Base-by-base conservation (phyloP, 1,140 invertebrate species). In the Nebria ingens region DNA sequence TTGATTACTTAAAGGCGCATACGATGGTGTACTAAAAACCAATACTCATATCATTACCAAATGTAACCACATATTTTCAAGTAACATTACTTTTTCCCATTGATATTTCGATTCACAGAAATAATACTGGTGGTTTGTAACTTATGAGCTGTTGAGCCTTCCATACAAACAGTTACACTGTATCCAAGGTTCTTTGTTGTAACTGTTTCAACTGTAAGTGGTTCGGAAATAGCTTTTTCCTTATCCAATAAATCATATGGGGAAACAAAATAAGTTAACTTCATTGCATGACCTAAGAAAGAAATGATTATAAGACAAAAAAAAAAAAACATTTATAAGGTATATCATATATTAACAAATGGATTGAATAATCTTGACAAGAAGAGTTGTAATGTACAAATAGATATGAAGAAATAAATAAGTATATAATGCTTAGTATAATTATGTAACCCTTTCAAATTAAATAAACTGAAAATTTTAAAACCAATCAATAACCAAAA, bases 251-350 rank as follows among this genome's bases (percentile, higher is more conserved):
- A 74, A 68, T 96, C 91, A 68, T 95, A 96, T 0, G 92, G 92
- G n/a, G 91, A 89, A 17, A 97, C 89, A 68, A 96, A 96, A 70
- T 95, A 98, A 0, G 90, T 94, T 12, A 97, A 70, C 63, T 89
- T 89, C 87, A 96, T 91, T 0, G 93, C 87, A 68, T 94, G 91
- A 25, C 91, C 84, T 86, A 69, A 21, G 71, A 73, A 59, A 57
- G 54, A 4, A 29, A 29, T n/a, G n/a, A n/a, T n/a, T n/a, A n/a
- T n/a, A n/a, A 6, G 29, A 58, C 19, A 52, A 20, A 52, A 51
- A 29, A 17, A 53, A 11, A 15, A 55, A 19, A n/a, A n/a, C n/a
- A n/a, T n/a, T n/a, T n/a, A n/a, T n/a, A n/a, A n/a, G n/a, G n/a
- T n/a, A n/a, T n/a, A n/a, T n/a, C n/a, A n/a, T n/a, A n/a, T n/a